Percentiles rank a stretch among this genome's conserved stretches.
Evolutionary conservation across 2,888 invertebrate species (phyloP).

Genomic region (Acanthacorydalis orientalis): DNA sequence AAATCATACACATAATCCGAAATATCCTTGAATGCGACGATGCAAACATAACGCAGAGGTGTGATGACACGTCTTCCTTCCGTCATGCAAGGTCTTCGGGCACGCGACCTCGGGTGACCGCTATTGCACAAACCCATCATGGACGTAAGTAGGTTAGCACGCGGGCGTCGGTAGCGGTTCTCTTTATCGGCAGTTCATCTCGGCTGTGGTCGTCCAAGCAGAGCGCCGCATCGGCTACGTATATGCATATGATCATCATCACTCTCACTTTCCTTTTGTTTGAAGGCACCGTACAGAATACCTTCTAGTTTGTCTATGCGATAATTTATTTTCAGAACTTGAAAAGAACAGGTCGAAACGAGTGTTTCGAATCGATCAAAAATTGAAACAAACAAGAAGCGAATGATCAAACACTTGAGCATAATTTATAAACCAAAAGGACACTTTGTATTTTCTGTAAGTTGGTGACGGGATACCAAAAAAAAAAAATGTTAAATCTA

Average conservation of each 20-base stretch:
- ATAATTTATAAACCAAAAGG: too few species aligned
- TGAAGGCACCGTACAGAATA: not conserved
- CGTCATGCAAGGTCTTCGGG: not conserved
- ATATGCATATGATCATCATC: not conserved
- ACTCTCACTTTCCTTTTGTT: conserved; percentile 3
- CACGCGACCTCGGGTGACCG: not conserved
- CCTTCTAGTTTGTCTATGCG: not conserved
- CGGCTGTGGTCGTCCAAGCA: not conserved
- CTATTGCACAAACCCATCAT: not conserved
- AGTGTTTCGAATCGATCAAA: too few species aligned
- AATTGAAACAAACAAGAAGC: too few species aligned
- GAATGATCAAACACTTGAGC: too few species aligned
- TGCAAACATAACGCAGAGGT: not conserved
- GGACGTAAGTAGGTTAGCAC: not conserved
- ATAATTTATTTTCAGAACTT: not conserved
- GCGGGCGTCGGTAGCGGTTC: not conserved
- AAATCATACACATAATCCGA: too few species aligned
- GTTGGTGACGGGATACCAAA: too few species aligned
- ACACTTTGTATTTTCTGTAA: too few species aligned
- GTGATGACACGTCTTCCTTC: not conserved
- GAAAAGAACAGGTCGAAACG: too few species aligned
- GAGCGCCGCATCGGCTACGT: not conserved
- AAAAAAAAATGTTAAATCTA: too few species aligned
- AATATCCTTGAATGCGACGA: too few species aligned
- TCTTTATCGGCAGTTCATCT: conserved; percentile 1